Evolutionary conservation across 37 sponge, comb jelly and placozoan genomes (phyloP).

Genomic region (Oscarella lobularis): DNA sequence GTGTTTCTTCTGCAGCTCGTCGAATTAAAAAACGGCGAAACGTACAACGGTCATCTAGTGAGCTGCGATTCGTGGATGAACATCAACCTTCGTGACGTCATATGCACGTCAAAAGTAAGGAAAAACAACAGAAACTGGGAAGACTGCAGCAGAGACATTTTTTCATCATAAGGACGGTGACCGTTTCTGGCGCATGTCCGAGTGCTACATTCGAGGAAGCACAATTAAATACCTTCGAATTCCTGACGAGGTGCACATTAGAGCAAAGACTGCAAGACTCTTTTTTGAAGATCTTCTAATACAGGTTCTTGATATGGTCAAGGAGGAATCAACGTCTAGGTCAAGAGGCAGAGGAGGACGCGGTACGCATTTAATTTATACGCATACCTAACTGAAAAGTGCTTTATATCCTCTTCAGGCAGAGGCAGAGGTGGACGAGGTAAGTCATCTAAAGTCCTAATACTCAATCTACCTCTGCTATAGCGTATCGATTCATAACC

Average conservation of each 20-base stretch:
- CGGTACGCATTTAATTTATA: neutral
- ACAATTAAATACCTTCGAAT: constrained; percentile 93
- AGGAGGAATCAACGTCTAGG: constrained; percentile 30
- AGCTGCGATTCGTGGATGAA: constrained; percentile 98
- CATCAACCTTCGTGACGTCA: constrained; percentile 88
- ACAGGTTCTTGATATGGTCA: constrained; percentile 68
- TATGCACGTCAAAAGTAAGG: constrained; percentile 86
- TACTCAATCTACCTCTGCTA: too few relatives aligned
- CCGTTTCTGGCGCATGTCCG: constrained; percentile 91
- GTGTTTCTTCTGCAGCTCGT: constrained; percentile 26
- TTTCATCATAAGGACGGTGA: constrained; percentile 93
- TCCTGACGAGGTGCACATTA: constrained; percentile 82
- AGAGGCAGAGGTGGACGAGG: neutral
- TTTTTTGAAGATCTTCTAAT: neutral
- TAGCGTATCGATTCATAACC: too few relatives aligned
- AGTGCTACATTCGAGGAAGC: constrained; percentile 88
- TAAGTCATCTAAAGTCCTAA: too few relatives aligned
- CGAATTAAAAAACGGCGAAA: constrained; percentile 98
- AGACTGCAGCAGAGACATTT: neutral
- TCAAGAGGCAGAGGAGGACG: constrained; percentile 5
- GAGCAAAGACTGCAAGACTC: neutral
- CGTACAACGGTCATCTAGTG: constrained; percentile 94
- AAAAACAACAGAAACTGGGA: neutral
- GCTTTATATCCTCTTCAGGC: neutral
- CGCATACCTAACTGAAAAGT: neutral